Percentiles rank a stretch among this genome's conserved stretches.
Conservation (phyloP, 1,140 invertebrate genomes). For the Drosophila malerkotliana region DNA sequence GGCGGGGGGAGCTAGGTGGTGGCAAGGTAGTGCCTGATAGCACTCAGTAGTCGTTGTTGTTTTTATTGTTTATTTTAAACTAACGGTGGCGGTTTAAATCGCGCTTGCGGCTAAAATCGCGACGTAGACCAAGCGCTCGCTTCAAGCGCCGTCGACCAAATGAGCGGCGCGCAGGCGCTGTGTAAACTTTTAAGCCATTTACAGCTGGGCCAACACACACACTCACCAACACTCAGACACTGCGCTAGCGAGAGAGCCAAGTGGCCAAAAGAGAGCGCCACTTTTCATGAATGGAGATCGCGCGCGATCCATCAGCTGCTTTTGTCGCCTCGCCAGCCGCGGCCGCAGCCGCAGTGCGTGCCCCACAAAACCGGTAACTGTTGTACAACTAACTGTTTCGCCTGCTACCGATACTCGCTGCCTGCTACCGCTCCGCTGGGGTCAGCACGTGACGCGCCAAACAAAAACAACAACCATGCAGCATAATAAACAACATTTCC, state of each 20-base stretch:
- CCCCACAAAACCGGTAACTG: constrained; percentile 50
- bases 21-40: background rate
- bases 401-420: constrained; percentile 2
- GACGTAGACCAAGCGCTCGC: constrained; percentile 65
- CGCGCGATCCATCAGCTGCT: constrained; percentile 24
- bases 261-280: background rate
- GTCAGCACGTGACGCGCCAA: constrained; percentile 21
- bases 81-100: constrained; percentile 11
- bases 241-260: background rate
- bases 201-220: background rate
- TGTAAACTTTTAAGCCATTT: constrained; percentile 60
- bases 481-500: background rate
- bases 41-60: background rate
- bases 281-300: constrained; percentile 36
- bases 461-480: background rate
- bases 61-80: background rate
- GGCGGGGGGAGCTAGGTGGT: background rate
- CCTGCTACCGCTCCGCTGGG: constrained; percentile 5
- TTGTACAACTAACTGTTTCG: constrained; percentile 45
- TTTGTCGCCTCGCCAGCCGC: background rate
- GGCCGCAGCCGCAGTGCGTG: constrained; percentile 2
- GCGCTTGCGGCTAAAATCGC: constrained; percentile 44
- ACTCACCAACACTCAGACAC: background rate
- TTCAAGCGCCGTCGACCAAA: constrained; percentile 72
- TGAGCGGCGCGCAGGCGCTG: constrained; percentile 72